Conservation (phyloP, 2,113 vertebrate genomes). For the Melanocharis versteri region DNA sequence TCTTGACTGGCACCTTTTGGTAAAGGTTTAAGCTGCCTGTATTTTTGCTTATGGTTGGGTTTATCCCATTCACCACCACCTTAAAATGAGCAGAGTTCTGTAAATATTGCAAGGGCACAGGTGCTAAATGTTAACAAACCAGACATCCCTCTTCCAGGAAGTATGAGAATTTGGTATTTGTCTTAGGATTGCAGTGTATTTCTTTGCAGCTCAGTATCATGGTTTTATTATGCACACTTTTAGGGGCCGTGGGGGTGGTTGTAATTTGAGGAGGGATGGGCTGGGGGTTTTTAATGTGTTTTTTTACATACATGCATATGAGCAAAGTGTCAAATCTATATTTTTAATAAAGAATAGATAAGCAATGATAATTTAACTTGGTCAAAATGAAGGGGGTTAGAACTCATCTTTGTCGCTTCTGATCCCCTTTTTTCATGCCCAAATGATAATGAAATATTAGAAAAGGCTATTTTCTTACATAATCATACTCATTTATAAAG, state of each 20-base stretch:
- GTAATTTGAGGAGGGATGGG: background rate
- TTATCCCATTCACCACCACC: background rate
- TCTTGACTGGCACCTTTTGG: background rate
- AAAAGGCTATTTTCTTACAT: background rate
- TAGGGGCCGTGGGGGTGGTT: background rate
- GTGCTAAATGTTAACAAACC: background rate
- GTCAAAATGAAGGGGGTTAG: background rate
- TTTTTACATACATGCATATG: background rate
- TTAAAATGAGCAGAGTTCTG: background rate
- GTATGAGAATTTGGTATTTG: fast-evolving
- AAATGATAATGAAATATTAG: background rate
- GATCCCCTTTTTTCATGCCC: background rate
- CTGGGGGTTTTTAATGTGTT: background rate
- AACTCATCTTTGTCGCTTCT: background rate
- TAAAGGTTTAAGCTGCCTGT: background rate
- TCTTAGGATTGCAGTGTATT: background rate
- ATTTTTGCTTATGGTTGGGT: background rate
- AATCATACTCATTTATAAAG: background rate
- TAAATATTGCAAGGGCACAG: background rate
- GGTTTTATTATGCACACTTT: background rate
- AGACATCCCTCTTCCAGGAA: background rate
- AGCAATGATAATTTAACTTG: background rate
- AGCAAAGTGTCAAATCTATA: background rate
- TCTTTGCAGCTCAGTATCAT: background rate
- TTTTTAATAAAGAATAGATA: background rate